Evolutionary conservation across 2,888 invertebrate species (phyloP).

Genomic region (Scaptomyza polygonia): DNA sequence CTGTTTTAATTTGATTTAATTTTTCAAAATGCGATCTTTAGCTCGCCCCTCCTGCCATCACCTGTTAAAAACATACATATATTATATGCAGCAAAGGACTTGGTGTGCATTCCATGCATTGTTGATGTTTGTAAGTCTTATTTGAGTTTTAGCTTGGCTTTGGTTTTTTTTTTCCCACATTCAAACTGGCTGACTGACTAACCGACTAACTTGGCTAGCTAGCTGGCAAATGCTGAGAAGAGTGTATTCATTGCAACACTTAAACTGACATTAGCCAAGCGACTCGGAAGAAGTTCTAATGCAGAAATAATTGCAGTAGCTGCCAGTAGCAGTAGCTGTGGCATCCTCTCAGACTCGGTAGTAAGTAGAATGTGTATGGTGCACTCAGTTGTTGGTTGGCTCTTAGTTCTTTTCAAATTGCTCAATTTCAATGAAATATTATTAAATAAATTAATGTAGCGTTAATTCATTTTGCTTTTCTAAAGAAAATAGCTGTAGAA

Average conservation of each 20-base stretch:
- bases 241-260: conserved; percentile 71
- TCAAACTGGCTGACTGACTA: conserved; percentile 19
- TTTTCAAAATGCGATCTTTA: conserved; percentile 8
- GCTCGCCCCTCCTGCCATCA: neutral
- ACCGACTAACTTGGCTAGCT: conserved; percentile 8
- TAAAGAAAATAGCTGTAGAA: conserved; percentile 59
- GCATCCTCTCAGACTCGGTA: conserved; percentile 17
- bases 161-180: conserved; percentile 70
- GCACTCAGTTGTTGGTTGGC: conserved; percentile 14
- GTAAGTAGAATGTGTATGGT: neutral
- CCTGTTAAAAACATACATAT: conserved; percentile 16
- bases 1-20: conserved; percentile 43
- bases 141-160: conserved; percentile 17
- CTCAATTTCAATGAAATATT: conserved; percentile 80
- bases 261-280: conserved; percentile 76
- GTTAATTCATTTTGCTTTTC: conserved; percentile 74
- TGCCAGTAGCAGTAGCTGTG: conserved; percentile 57
- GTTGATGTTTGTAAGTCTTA: conserved; percentile 41
- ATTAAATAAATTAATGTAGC: conserved; percentile 79
- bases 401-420: conserved; percentile 60
- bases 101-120: conserved; percentile 65
- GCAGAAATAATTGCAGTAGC: conserved; percentile 77
- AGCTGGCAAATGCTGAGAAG: conserved; percentile 33
- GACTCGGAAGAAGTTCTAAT: conserved; percentile 64
- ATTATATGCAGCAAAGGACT: conserved; percentile 66